Conservation (phyloP, 2,113 vertebrate species). For the Eonycteris spelaea region DNA sequence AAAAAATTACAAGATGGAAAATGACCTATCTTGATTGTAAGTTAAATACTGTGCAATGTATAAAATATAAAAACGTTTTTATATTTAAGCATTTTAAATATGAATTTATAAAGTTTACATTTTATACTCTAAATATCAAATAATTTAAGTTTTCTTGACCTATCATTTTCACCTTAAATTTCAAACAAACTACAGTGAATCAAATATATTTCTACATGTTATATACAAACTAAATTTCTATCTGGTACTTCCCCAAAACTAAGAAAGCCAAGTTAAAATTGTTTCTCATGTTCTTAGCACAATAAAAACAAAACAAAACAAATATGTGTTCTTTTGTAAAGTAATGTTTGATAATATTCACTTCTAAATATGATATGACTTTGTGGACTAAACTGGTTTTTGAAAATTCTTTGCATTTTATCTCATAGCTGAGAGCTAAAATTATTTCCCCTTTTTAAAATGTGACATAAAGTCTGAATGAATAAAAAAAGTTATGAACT, state of each 20-base stretch:
- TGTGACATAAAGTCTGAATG: neutral
- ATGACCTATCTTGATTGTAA: neutral
- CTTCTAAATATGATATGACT: neutral
- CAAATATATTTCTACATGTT: conserved; percentile 19
- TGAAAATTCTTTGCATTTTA: conserved; percentile 37
- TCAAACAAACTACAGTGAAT: conserved; percentile 38
- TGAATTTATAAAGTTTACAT: conserved; percentile 12
- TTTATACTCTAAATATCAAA: conserved; percentile 31
- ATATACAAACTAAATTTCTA: conserved; percentile 40
- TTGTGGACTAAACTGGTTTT: neutral
- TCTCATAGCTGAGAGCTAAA: conserved; percentile 35
- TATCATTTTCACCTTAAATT: conserved; percentile 48
- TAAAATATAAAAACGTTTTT: neutral
- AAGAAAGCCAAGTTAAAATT: conserved; percentile 6
- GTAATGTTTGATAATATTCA: conserved; percentile 23
- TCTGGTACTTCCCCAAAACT: neutral
- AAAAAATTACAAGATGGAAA: conserved; percentile 29
- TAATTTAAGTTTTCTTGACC: neutral
- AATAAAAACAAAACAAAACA: neutral
- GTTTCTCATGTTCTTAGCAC: neutral
- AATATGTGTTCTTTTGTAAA: neutral
- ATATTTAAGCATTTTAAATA: conserved; percentile 25
- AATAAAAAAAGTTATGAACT: conserved; percentile 12
- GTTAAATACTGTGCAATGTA: neutral
- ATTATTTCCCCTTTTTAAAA: conserved; percentile 25